A percentile compares a stretch with the other conserved stretches of the same genome.
Conservation (phyloP, 2,797 vertebrate species). For the Rhyacichthys aspro region DNA sequence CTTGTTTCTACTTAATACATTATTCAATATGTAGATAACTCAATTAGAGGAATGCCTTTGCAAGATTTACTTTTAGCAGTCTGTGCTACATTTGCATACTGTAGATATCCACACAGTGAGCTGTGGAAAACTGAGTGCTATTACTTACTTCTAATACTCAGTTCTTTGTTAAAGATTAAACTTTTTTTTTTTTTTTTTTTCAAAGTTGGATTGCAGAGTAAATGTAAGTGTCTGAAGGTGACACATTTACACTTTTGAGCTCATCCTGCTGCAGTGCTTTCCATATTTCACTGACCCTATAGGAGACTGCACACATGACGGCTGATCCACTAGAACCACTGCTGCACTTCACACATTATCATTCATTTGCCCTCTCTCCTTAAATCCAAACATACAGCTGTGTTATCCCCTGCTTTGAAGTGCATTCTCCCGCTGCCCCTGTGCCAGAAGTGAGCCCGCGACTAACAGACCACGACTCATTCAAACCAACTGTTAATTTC, state of each 20-base stretch:
- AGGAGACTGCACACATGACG: neutral
- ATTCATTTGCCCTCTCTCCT: conserved; percentile 11
- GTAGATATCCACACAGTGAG: conserved; percentile 39
- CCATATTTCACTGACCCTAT: neutral
- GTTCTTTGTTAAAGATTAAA: too few species aligned
- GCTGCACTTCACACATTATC: conserved; percentile 19
- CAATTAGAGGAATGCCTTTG: conserved; percentile 68
- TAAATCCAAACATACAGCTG: conserved; percentile 34
- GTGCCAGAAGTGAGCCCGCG: conserved; percentile 32
- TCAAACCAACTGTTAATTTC: conserved; percentile 33
- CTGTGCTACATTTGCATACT: conserved; percentile 14
- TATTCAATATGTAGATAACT: conserved; percentile 73
- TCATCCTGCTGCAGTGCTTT: neutral
- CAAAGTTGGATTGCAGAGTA: neutral
- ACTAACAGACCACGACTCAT: conserved; percentile 24
- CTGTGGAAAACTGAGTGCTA: conserved; percentile 11
- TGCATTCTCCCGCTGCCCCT: conserved; percentile 35
- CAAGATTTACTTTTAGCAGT: conserved; percentile 48
- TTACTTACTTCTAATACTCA: too few species aligned
- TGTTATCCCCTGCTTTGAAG: conserved; percentile 47
- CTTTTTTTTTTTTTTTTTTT: too few species aligned
- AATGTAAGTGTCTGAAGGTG: conserved; percentile 1
- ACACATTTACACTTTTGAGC: conserved; percentile 9
- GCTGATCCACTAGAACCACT: neutral
- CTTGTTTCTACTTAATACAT: conserved; percentile 70